These are phyloP conservation scores for Branchinecta sandiegonensis DNA, from an alignment of 2,888 invertebrate species.

Conservation along the genomic window DNA sequence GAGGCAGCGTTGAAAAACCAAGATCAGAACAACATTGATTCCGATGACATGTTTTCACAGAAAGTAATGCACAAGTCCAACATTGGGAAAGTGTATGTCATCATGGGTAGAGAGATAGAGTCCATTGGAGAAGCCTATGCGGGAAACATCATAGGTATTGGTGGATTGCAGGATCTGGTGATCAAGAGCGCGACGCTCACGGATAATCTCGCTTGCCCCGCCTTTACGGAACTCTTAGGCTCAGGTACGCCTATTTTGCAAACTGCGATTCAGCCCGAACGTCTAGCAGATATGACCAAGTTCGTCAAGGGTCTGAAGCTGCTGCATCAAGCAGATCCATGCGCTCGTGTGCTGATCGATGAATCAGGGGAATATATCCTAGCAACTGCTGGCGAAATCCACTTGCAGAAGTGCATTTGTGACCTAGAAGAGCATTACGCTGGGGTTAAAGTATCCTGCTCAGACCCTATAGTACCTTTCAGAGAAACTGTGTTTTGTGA, in stretches of 20 bases:
- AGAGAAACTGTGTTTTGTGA: constrained; percentile 75
- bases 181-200: constrained; percentile 81
- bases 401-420: constrained; percentile 84
- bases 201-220: constrained; percentile 60
- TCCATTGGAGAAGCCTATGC: constrained; percentile 61
- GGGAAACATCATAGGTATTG: constrained; percentile 81
- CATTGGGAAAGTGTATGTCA: constrained; percentile 63
- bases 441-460: constrained; percentile 71
- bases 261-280: constrained; percentile 79
- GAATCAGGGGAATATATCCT: constrained; percentile 91
- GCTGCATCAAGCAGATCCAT: constrained; percentile 85
- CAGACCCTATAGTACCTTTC: constrained; percentile 90
- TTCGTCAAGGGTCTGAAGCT: constrained; percentile 52
- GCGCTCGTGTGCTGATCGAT: constrained; percentile 74
- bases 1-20: constrained; percentile 30
- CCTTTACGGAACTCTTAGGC: constrained; percentile 65
- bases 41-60: not conserved
- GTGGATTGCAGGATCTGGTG: constrained; percentile 65
- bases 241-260: constrained; percentile 74
- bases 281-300: constrained; percentile 56
- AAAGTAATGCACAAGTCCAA: constrained; percentile 26
- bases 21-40: not conserved
- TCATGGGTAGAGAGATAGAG: constrained; percentile 86
- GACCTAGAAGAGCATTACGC: constrained; percentile 62
- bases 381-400: constrained; percentile 90